These are phyloP conservation scores for Pharmacophagus antenor DNA, from an alignment of 2,888 invertebrate species.

Conservation along the genomic window DNA sequence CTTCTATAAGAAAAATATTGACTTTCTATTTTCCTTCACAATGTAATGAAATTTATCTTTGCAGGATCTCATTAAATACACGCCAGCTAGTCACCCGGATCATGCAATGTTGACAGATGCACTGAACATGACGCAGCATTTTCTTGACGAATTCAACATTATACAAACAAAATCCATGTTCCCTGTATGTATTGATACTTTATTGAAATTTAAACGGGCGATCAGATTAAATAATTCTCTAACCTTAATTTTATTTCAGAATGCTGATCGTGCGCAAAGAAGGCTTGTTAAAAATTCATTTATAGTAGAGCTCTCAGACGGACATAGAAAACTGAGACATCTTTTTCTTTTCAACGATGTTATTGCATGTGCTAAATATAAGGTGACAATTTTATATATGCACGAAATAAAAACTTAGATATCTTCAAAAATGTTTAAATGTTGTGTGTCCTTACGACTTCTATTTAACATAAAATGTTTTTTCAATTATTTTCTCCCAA, in stretches of 20 bases:
- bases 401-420: neutral
- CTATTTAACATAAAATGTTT: no score
- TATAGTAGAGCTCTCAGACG: conserved; percentile 94
- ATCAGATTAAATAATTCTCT: neutral
- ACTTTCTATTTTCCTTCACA: neutral
- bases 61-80: conserved; percentile 89
- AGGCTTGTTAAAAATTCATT: conserved; percentile 96
- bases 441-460: no score
- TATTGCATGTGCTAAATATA: conserved; percentile 96
- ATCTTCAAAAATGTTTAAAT: no score
- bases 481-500: no score
- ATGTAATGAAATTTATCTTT: conserved; percentile 36
- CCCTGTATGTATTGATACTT: conserved; percentile 79
- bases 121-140: conserved; percentile 92
- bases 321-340: conserved; percentile 93
- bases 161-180: conserved; percentile 91
- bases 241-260: conserved; percentile 64
- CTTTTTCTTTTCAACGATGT: conserved; percentile 97
- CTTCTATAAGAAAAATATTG: neutral
- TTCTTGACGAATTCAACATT: conserved; percentile 94
- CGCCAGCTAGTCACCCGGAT: conserved; percentile 89
- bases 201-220: neutral
- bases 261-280: conserved; percentile 89
- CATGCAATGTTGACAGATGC: conserved; percentile 89
- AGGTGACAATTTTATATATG: conserved; percentile 66